Evolutionary conservation across 2,113 vertebrate genomes (phyloP).

Genomic region (Thoracochromis brauschi): DNA sequence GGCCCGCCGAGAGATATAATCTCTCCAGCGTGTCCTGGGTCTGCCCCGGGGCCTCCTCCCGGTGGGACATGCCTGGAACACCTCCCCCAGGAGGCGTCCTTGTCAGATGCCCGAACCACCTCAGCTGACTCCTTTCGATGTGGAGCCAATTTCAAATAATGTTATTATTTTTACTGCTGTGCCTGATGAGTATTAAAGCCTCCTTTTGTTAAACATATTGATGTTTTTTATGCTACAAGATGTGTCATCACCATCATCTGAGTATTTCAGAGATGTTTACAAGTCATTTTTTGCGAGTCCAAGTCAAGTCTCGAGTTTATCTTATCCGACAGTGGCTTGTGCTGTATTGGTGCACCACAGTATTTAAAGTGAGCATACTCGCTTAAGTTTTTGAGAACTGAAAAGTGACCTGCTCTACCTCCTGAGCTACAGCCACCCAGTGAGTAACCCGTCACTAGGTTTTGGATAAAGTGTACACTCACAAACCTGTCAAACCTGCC

Average conservation of each 20-base stretch:
- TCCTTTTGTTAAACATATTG: background rate
- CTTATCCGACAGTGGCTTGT: background rate
- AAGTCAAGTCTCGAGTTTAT: background rate
- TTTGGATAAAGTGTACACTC: background rate
- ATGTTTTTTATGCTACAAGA: background rate
- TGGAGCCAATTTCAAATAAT: no score
- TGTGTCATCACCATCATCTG: background rate
- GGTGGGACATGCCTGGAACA: no score
- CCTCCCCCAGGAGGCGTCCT: no score
- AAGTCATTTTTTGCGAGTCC: background rate
- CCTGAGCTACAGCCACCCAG: no score
- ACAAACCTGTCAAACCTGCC: background rate
- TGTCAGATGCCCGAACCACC: no score
- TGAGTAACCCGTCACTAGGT: no score
- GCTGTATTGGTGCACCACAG: background rate
- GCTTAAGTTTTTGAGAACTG: background rate
- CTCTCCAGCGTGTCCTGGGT: no score
- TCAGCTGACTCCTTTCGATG: no score
- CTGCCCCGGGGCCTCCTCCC: no score
- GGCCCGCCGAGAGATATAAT: no score
- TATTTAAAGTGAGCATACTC: background rate
- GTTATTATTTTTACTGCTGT: background rate
- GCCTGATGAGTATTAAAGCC: background rate
- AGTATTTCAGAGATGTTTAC: background rate
- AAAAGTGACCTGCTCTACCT: background rate